Evolutionary conservation across 2,888 invertebrate genomes (phyloP).

Genomic region (Megamerina dolium): DNA sequence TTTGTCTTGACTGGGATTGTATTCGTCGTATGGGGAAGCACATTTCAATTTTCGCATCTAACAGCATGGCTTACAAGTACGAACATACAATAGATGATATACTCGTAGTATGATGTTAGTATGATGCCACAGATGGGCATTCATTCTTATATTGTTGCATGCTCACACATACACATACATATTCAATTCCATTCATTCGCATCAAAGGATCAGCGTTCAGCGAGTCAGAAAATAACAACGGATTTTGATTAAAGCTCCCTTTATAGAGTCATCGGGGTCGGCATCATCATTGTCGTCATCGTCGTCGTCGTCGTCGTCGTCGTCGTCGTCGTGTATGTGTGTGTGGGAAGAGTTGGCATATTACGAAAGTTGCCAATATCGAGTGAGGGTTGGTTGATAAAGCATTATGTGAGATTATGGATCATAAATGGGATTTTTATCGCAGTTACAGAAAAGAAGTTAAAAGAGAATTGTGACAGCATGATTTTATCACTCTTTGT

Average conservation of each 20-base stretch:
- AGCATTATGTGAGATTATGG: conserved; percentile 46
- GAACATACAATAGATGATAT: conserved; percentile 4
- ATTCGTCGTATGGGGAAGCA: conserved; percentile 27
- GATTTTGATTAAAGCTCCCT: conserved; percentile 51
- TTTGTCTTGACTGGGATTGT: conserved; percentile 24
- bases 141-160: conserved; percentile 15
- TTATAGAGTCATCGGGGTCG: conserved; percentile 19
- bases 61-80: conserved; percentile 23
- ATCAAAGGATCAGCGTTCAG: conserved; percentile 54
- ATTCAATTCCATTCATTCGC: conserved; percentile 33
- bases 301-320: conserved; percentile 3
- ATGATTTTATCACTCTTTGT: too few species aligned
- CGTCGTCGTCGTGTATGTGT: background rate
- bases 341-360: background rate
- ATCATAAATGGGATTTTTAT: conserved; percentile 48
- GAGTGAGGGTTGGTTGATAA: too few species aligned
- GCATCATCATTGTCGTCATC: conserved; percentile 1
- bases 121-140: conserved; percentile 20
- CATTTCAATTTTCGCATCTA: conserved; percentile 43
- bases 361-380: conserved; percentile 37
- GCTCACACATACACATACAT: conserved; percentile 14
- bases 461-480: conserved; percentile 1
- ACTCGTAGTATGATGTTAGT: conserved; percentile 3
- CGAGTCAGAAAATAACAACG: conserved; percentile 58
- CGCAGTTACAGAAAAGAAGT: conserved; percentile 9